A percentile compares a stretch with the other conserved stretches of the same genome.
These are phyloP conservation scores for Amphipoea oculea DNA, from an alignment of 2,888 invertebrate genomes.

Conservation along the genomic window DNA sequence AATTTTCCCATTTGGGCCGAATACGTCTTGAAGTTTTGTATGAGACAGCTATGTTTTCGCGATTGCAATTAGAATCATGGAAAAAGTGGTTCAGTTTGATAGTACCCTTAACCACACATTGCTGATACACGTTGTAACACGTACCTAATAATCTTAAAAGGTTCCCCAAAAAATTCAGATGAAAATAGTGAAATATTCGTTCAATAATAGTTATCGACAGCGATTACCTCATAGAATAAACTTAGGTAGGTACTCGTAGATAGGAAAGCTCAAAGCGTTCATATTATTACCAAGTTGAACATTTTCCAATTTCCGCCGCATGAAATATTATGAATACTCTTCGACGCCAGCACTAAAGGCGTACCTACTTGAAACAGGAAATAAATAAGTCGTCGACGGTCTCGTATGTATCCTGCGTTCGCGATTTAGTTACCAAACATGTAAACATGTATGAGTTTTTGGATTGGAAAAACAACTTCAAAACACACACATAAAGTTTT, in stretches of 20 bases:
- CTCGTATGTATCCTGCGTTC: conserved; percentile 16
- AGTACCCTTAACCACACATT: background rate
- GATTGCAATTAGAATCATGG: background rate
- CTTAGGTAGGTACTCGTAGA: conserved; percentile 12
- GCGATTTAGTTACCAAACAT: background rate
- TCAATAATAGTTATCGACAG: conserved; percentile 25
- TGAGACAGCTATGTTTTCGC: background rate
- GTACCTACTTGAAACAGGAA: conserved; percentile 57
- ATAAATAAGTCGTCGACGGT: conserved; percentile 60
- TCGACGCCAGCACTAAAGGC: conserved; percentile 52
- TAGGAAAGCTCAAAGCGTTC: conserved; percentile 37
- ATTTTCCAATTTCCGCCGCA: conserved; percentile 66
- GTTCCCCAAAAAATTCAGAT: background rate
- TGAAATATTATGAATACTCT: conserved; percentile 64
- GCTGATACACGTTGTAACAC: background rate
- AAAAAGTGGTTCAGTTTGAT: background rate
- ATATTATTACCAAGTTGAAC: conserved; percentile 53
- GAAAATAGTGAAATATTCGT: conserved; percentile 6
- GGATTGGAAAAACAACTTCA: no score
- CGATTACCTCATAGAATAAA: conserved; percentile 29
- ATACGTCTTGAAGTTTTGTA: background rate
- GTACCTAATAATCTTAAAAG: background rate
- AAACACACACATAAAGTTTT: background rate
- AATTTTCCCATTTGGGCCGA: background rate
- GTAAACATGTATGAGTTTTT: background rate